Conservation (phyloP, 2,797 vertebrate genomes). For the Strix occidentalis region DNA sequence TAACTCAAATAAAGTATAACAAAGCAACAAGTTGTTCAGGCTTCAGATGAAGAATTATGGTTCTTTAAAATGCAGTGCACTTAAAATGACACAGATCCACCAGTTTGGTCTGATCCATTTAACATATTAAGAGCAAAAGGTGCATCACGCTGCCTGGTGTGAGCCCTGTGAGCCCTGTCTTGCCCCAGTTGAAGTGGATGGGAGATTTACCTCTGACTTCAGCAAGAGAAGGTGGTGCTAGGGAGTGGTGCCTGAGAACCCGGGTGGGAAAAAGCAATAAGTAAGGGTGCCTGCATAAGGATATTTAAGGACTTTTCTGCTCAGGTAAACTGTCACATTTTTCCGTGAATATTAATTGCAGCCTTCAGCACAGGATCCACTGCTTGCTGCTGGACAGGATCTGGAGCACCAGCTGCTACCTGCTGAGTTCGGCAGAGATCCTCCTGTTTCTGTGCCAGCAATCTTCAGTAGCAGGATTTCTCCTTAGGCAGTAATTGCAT, state of each 20-base stretch:
- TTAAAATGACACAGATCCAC: not conserved
- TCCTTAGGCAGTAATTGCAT: not conserved
- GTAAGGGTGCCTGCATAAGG: not conserved
- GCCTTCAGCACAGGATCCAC: accelerated
- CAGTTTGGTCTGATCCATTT: not conserved
- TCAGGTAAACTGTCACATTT: not conserved
- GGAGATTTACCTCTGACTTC: not conserved
- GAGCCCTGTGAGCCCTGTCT: not conserved
- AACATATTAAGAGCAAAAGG: not conserved
- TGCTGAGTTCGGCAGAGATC: not conserved
- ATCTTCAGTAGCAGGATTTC: not conserved
- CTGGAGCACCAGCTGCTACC: not conserved
- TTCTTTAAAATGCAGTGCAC: not conserved
- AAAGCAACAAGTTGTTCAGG: constrained; percentile 7
- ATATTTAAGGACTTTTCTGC: not conserved
- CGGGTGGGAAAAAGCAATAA: not conserved
- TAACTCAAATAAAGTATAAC: not conserved
- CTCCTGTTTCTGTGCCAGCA: not conserved
- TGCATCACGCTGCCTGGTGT: not conserved
- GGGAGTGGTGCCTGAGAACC: not conserved
- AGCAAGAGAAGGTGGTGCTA: not conserved
- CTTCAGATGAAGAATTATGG: not conserved
- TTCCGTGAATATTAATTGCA: not conserved
- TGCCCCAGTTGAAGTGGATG: not conserved
- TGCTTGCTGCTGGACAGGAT: not conserved